phyloP scores from a whole-genome alignment of 23 tunicate species.

The Styela plicata region DNA sequence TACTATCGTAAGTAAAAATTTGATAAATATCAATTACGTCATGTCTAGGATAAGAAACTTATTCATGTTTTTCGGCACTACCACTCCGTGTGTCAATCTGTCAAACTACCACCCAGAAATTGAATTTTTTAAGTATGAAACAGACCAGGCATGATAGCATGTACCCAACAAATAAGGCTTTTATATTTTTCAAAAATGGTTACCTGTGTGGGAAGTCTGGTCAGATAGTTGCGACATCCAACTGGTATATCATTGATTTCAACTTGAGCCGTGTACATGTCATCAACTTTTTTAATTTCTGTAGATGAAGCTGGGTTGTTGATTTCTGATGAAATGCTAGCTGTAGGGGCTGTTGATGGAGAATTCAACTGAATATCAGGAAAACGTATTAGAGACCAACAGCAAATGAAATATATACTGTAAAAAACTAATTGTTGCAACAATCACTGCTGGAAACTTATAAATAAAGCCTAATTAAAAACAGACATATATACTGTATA shows the following conservation, averaged over 20 bases:
- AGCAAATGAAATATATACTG: too few relatives aligned
- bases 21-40: too few relatives aligned
- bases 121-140: too few relatives aligned
- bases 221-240: slow-evolving; percentile 44
- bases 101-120: too few relatives aligned
- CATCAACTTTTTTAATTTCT: slow-evolving; percentile 48
- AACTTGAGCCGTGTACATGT: slow-evolving; percentile 62
- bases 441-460: neutral
- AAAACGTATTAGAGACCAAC: neutral
- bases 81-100: too few relatives aligned
- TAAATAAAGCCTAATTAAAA: neutral
- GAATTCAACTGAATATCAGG: slow-evolving; percentile 33
- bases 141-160: too few relatives aligned
- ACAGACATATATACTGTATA: too few relatives aligned
- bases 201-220: slow-evolving; percentile 55
- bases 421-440: neutral
- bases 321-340: slow-evolving; percentile 10
- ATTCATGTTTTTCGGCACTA: too few relatives aligned
- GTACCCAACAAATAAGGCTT: too few relatives aligned
- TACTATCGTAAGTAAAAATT: too few relatives aligned
- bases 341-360: slow-evolving; percentile 28
- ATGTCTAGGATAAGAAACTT: too few relatives aligned
- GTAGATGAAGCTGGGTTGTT: neutral
- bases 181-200: too few relatives aligned
- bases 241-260: slow-evolving; percentile 84